Evolutionary conservation across 2,113 vertebrate species (phyloP).

Genomic region (Pseudolaguvia tuberculata): DNA sequence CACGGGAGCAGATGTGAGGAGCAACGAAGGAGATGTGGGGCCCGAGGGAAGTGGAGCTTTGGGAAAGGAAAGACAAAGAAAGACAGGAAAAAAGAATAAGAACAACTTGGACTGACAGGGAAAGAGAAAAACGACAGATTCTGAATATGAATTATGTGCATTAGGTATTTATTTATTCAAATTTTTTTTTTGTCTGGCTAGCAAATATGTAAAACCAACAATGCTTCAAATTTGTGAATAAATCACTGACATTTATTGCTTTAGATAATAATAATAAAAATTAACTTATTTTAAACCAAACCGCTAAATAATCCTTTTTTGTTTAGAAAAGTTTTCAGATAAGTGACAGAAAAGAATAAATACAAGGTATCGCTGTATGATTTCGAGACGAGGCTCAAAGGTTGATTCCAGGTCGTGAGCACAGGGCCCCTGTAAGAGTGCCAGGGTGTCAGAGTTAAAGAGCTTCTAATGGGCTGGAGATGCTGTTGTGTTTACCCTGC

Average conservation of each 20-base stretch:
- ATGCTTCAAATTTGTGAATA: background rate
- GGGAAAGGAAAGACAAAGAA: constrained; percentile 36
- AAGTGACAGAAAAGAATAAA: constrained; percentile 17
- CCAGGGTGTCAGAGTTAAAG: constrained; percentile 74
- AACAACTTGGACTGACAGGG: constrained; percentile 7
- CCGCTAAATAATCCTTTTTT: background rate
- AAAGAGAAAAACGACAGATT: background rate
- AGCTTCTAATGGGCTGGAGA: constrained; percentile 77
- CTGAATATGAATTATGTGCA: background rate
- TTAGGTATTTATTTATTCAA: background rate
- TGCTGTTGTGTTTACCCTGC: constrained; percentile 75
- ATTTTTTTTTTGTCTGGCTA: background rate
- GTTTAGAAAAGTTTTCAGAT: constrained; percentile 24
- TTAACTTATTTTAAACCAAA: background rate
- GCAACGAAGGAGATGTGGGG: constrained; percentile 50
- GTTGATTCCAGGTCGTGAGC: constrained; percentile 55
- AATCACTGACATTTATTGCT: background rate
- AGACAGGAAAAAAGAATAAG: constrained; percentile 11
- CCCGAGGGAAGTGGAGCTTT: constrained; percentile 35
- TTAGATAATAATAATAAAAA: background rate
- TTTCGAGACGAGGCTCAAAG: constrained; percentile 52
- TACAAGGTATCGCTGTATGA: constrained; percentile 51
- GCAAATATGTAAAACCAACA: background rate
- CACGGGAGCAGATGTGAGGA: constrained; percentile 59
- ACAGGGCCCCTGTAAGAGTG: constrained; percentile 61